Base-by-base conservation (phyloP, 2,797 vertebrate genomes). In the Leuciscus waleckii region DNA sequence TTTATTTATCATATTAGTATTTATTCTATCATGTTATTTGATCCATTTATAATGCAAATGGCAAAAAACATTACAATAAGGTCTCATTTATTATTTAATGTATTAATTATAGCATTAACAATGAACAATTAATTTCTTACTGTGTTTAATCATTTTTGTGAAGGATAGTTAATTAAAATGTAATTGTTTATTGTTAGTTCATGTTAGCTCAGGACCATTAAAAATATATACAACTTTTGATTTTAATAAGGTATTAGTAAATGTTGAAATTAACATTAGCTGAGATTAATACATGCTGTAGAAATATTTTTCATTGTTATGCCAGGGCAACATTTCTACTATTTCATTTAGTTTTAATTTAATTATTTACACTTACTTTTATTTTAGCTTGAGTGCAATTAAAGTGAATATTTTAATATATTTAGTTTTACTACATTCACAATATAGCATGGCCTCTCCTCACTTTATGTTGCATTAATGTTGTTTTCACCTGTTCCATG, bases 401-500 rank as follows among this genome's bases (percentile, higher is more conserved):
- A 11, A 32, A 26, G 46, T 6, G 32, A 32, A 49, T n/a, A 0
- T 49, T 19, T 11, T 29, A 32, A 56, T 23, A 23, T 8, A 56
- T n/a, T 65, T 29, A 6, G 5, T 51, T 74, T 73, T 32, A 6
- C 17, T 75, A 23, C 5, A 43, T 26, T 43, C 5, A 39, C 35
- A n/a, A 11, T 21, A 51, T 11, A 32, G 26, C 46, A 23, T 32
- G 9, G 13, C 23, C 35, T 41, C 14, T 43, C 9, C 3, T n/a
- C 23, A 7, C 39, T 10, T 54, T 26, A 56, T 37, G 32, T 5
- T 19, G 9, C 14, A 23, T 41, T 32, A 29, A 7, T 76, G 32
- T 58, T 16, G 10, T 3, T 37, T 43, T 87, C 89, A 98, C 98
- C 96, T 98, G 95, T 97, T 98, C 98, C 98, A 49, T 49, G 14